phyloP scores from a whole-genome alignment of 2,113 vertebrate genomes.

The Xyrauchen texanus region DNA sequence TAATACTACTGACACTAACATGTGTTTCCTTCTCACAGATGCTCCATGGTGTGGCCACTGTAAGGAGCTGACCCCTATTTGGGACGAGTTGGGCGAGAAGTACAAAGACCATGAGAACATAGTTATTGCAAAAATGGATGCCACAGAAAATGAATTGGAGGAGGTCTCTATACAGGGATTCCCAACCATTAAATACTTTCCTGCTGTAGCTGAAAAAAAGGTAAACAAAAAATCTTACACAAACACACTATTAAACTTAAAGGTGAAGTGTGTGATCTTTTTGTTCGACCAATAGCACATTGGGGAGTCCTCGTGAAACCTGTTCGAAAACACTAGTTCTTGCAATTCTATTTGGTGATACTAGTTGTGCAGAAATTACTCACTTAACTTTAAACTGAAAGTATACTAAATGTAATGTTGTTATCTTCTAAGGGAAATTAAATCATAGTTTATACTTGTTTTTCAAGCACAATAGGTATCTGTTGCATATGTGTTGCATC shows the following conservation, averaged over 20 bases:
- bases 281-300: too few species aligned
- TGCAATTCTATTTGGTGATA: too few species aligned
- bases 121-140: conserved; percentile 86
- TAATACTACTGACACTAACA: neutral
- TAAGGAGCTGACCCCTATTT: conserved; percentile 81
- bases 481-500: too few species aligned
- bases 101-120: conserved; percentile 82
- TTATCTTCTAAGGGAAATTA: too few species aligned
- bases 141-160: conserved; percentile 85
- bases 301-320: too few species aligned
- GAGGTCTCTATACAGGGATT: conserved; percentile 73
- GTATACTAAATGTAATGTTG: too few species aligned
- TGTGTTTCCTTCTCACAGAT: conserved; percentile 67
- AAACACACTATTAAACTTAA: neutral
- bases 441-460: too few species aligned
- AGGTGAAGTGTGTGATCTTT: neutral
- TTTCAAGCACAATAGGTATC: too few species aligned
- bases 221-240: conserved; percentile 59
- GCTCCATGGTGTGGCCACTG: conserved; percentile 93
- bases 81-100: conserved; percentile 87
- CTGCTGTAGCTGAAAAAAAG: conserved; percentile 78
- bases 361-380: too few species aligned
- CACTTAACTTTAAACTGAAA: too few species aligned
- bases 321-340: too few species aligned
- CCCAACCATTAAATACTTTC: conserved; percentile 88